phyloP scores from a whole-genome alignment of 2,113 vertebrate genomes.

The Rostratula benghalensis region DNA sequence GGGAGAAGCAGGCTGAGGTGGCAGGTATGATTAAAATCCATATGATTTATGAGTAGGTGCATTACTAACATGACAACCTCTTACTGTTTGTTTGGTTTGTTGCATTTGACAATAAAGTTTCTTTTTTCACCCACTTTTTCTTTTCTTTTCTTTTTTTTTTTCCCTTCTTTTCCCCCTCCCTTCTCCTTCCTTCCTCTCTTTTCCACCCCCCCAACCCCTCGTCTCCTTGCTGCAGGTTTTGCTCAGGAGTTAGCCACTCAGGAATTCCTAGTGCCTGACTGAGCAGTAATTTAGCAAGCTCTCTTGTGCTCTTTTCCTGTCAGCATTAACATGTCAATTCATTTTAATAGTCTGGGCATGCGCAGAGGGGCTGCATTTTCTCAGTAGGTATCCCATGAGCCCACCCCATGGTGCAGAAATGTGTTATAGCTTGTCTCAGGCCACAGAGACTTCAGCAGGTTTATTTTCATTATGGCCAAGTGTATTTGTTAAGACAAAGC shows the following conservation, averaged over 20 bases:
- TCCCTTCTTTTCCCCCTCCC: no score
- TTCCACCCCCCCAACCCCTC: not conserved
- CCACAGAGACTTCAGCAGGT: conserved; percentile 76
- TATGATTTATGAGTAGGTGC: conserved; percentile 93
- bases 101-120: conserved; percentile 78
- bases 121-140: not conserved
- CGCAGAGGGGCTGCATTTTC: conserved; percentile 78
- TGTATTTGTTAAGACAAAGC: conserved; percentile 78
- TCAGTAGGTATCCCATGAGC: conserved; percentile 80
- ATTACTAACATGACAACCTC: conserved; percentile 79
- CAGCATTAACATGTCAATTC: conserved; percentile 88
- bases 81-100: conserved; percentile 77
- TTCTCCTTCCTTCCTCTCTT: not conserved
- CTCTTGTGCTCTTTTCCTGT: conserved; percentile 84
- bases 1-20: conserved; percentile 77
- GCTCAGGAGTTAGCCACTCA: conserved; percentile 79
- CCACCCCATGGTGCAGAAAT: conserved; percentile 78
- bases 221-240: conserved; percentile 74
- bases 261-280: conserved; percentile 85
- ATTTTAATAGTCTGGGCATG: conserved; percentile 87
- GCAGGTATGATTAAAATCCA: conserved; percentile 95
- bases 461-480: conserved; percentile 79
- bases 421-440: conserved; percentile 82
- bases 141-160: not conserved
- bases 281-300: conserved; percentile 85